phyloP scores from a whole-genome alignment of 1,140 invertebrate genomes.

The Dinoponera quadriceps region DNA sequence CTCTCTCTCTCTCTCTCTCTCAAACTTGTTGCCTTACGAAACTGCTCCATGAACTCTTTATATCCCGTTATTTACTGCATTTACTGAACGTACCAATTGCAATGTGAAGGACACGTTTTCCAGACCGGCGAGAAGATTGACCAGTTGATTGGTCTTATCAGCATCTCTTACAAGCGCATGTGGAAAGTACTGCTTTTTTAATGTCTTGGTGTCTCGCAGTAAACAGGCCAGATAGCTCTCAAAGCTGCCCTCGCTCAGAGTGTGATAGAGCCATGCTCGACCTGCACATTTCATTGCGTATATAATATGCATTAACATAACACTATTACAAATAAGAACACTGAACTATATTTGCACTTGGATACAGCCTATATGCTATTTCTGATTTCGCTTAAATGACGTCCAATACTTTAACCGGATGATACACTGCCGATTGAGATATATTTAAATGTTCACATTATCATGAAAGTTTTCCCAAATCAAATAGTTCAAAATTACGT shows the following conservation, averaged over 20 bases:
- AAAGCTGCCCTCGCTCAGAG: slow-evolving; percentile 85
- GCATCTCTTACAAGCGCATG: slow-evolving; percentile 84
- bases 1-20: too few relatives aligned
- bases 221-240: slow-evolving; percentile 85
- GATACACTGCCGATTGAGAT: not conserved
- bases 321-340: slow-evolving; percentile 15
- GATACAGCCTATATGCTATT: not conserved
- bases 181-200: slow-evolving; percentile 84
- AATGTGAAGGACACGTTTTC: slow-evolving; percentile 85
- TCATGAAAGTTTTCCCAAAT: not conserved
- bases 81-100: slow-evolving; percentile 79
- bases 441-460: not conserved
- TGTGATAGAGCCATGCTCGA: slow-evolving; percentile 85
- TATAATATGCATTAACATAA: slow-evolving; percentile 27
- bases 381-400: too few relatives aligned
- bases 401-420: too few relatives aligned
- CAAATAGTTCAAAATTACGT: not conserved
- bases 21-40: slow-evolving; percentile 11
- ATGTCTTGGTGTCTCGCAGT: slow-evolving; percentile 79
- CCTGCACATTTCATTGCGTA: slow-evolving; percentile 75
- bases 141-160: slow-evolving; percentile 84
- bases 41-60: slow-evolving; percentile 32
- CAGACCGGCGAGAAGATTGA: slow-evolving; percentile 85
- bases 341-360: not conserved
- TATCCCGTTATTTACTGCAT: slow-evolving; percentile 40